Percentiles rank a stretch among this genome's conserved stretches.
Conservation (phyloP, 2,888 invertebrate genomes). For the Melieria omissa region DNA sequence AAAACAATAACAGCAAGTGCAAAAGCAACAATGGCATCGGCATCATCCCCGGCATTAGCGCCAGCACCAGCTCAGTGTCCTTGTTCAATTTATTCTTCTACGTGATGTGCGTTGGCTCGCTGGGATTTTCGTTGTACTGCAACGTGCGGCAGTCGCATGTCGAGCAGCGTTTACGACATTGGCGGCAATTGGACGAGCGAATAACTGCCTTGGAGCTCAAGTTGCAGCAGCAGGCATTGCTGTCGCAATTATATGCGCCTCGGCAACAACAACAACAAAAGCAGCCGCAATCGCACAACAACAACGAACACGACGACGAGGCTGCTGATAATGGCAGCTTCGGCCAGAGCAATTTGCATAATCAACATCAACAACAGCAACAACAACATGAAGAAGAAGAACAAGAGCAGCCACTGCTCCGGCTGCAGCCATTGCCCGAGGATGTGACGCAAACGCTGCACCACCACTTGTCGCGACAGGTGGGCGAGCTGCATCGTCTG, state of each 20-base stretch:
- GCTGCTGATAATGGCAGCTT: slow-evolving; percentile 2
- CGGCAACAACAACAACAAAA: slow-evolving; percentile 36
- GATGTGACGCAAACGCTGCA: slow-evolving; percentile 60
- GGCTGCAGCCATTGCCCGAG: slow-evolving; percentile 32
- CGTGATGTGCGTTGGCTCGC: slow-evolving; percentile 64
- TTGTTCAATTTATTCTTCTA: slow-evolving; percentile 64
- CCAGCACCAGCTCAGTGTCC: slow-evolving; percentile 51
- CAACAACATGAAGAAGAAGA: slow-evolving; percentile 19
- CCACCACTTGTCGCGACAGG: slow-evolving; percentile 55
- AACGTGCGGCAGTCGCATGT: slow-evolving; percentile 63
- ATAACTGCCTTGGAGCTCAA: slow-evolving; percentile 61
- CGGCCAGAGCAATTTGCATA: slow-evolving; percentile 27
- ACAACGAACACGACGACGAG: slow-evolving; percentile 6
- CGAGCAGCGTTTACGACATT: slow-evolving; percentile 62
- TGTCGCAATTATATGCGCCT: too few species aligned
- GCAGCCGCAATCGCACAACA: slow-evolving; percentile 20
- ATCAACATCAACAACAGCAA: slow-evolving; percentile 32
- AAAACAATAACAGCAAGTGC: slow-evolving; percentile 14
- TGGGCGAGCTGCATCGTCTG: slow-evolving; percentile 64
- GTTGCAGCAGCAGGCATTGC: slow-evolving; percentile 47
- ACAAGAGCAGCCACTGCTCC: slow-evolving; percentile 32
- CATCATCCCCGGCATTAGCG: slow-evolving; percentile 13
- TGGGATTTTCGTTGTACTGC: slow-evolving; percentile 64
- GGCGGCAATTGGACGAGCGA: slow-evolving; percentile 65
- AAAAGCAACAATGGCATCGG: slow-evolving; percentile 28